Evolutionary conservation across 2,797 vertebrate genomes (phyloP).

Genomic region (Morus bassanus): DNA sequence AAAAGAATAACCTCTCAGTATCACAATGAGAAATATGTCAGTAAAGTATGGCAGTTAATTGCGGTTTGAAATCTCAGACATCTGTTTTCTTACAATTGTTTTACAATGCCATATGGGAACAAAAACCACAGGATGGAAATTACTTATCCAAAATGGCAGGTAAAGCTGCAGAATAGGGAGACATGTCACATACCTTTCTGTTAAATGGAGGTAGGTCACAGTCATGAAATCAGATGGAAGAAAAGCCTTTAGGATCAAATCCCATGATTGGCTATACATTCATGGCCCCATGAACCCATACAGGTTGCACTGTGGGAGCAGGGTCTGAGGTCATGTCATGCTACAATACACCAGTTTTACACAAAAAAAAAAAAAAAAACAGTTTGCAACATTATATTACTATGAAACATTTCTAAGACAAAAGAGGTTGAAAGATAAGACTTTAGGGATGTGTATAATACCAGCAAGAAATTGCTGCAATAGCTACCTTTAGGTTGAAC

Average conservation of each 20-base stretch:
- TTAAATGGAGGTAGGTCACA: background rate
- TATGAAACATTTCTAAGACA: background rate
- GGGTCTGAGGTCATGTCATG: background rate
- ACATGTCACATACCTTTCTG: background rate
- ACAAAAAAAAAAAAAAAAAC: too few relatives aligned
- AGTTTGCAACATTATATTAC: background rate
- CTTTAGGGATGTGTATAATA: background rate
- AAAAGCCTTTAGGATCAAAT: background rate
- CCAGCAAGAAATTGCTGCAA: background rate
- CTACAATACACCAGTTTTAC: background rate
- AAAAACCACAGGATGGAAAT: slow-evolving; percentile 15
- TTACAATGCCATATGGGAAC: slow-evolving; percentile 32
- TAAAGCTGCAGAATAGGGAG: background rate
- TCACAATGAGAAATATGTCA: slow-evolving; percentile 15
- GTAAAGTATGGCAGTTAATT: slow-evolving; percentile 30
- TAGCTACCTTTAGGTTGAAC: background rate
- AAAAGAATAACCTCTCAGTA: slow-evolving; percentile 1
- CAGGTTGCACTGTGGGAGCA: background rate
- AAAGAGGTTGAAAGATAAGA: background rate
- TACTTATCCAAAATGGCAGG: slow-evolving; percentile 15
- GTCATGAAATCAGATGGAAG: background rate
- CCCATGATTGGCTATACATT: background rate
- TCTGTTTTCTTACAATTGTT: slow-evolving; percentile 39
- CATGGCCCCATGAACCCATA: background rate
- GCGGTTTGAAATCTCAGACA: slow-evolving; percentile 49